Evolutionary conservation across 2,888 invertebrate species (phyloP).

Genomic region (Cephus nigrinus): DNA sequence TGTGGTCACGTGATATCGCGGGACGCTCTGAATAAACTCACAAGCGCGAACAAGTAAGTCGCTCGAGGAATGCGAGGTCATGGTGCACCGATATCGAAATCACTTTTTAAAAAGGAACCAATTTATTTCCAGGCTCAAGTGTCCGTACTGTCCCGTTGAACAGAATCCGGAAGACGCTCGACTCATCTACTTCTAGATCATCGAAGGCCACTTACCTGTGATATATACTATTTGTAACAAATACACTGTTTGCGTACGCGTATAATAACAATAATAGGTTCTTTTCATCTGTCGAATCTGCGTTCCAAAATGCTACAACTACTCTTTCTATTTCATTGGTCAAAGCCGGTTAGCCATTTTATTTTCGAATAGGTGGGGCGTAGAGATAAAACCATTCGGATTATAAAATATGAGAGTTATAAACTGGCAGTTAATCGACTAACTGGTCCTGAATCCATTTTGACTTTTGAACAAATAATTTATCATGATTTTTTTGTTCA

Average conservation of each 20-base stretch:
- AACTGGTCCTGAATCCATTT: neutral
- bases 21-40: conserved; percentile 95
- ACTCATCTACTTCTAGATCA: conserved; percentile 87
- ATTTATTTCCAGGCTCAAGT: conserved; percentile 86
- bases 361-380: neutral
- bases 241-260: conserved; percentile 8
- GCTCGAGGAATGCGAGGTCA: conserved; percentile 38
- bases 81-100: conserved; percentile 49
- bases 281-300: neutral
- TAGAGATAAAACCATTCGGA: neutral
- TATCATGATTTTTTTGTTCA: neutral
- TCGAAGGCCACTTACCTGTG: conserved; percentile 17
- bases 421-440: neutral
- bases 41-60: conserved; percentile 89
- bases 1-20: conserved; percentile 99
- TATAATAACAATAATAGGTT: neutral
- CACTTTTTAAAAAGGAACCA: conserved; percentile 53
- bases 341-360: neutral
- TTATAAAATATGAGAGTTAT: neutral
- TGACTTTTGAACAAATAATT: neutral
- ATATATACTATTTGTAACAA: conserved; percentile 18
- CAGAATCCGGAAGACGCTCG: conserved; percentile 93
- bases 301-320: neutral
- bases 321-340: neutral
- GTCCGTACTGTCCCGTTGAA: conserved; percentile 98